A percentile compares a stretch with the other conserved stretches of the same genome.
Conservation (phyloP, 1,140 invertebrate species). For the Drosophila ohnishii region DNA sequence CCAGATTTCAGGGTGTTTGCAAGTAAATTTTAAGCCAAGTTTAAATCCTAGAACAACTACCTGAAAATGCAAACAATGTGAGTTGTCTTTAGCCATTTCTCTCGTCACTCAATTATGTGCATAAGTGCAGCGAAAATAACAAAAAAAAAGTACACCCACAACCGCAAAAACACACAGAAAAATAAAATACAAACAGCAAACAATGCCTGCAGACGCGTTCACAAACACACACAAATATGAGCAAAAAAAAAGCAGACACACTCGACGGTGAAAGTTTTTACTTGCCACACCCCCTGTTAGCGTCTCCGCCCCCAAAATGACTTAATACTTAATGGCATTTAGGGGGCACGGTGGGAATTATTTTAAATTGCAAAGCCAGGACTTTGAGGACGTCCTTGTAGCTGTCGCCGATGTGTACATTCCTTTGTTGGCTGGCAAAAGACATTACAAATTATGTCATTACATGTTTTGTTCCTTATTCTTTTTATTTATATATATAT, state of each 20-base stretch:
- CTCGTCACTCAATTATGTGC: conserved; percentile 66
- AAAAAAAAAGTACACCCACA: not conserved
- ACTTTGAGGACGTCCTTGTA: conserved; percentile 46
- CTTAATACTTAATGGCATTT: conserved; percentile 78
- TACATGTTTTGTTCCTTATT: conserved; percentile 22
- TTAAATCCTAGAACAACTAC: not conserved
- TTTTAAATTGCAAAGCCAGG: conserved; percentile 70
- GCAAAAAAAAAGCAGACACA: conserved; percentile 11
- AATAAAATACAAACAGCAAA: conserved; percentile 39
- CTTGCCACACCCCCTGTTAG: conserved; percentile 18
- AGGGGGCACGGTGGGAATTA: conserved; percentile 69
- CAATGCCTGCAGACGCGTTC: conserved; percentile 34
- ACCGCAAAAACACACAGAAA: not conserved
- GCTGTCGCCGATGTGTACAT: conserved; percentile 17
- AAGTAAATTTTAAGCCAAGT: not conserved
- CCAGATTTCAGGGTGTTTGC: not conserved
- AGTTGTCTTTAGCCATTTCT: conserved; percentile 14
- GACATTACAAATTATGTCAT: conserved; percentile 69
- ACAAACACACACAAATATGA: conserved; percentile 33
- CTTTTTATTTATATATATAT: not conserved
- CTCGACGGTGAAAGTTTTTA: conserved; percentile 46
- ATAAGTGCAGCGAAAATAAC: conserved; percentile 60
- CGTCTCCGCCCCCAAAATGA: conserved; percentile 47
- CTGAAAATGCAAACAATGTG: conserved; percentile 10
- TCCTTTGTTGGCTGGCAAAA: conserved; percentile 53